A percentile compares a stretch with the other conserved stretches of the same genome.
Evolutionary conservation across 2,113 vertebrate species (phyloP).

Genomic region (Seriola dumerili): DNA sequence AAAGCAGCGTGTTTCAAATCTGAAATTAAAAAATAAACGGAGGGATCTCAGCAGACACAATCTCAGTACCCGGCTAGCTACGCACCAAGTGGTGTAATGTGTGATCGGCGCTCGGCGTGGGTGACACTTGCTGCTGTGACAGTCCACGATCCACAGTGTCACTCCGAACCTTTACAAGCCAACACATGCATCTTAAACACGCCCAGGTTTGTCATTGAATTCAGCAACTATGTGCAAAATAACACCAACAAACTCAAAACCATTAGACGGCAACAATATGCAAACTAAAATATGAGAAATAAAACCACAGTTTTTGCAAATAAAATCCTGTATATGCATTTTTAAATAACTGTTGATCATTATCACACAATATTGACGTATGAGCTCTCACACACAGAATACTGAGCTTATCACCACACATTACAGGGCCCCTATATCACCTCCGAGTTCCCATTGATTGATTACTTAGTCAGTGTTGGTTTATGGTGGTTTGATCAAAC

Average conservation of each 20-base stretch:
- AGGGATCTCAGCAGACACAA: neutral
- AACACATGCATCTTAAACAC: neutral
- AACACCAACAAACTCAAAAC: neutral
- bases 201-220: neutral
- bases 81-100: slow-evolving; percentile 34
- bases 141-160: neutral
- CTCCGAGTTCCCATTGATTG: neutral
- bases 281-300: neutral
- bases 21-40: neutral
- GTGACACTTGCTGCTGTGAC: neutral
- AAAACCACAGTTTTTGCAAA: neutral
- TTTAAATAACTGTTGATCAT: neutral
- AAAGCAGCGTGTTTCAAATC: neutral
- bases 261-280: neutral
- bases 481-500: neutral
- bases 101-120: slow-evolving; percentile 14
- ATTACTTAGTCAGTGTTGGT: neutral
- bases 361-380: neutral
- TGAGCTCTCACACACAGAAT: neutral
- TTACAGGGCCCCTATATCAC: neutral
- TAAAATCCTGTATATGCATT: neutral
- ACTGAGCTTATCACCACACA: neutral
- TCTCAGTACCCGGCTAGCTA: slow-evolving; percentile 37
- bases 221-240: neutral
- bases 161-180: slow-evolving; percentile 8